Evolutionary conservation across 2,888 invertebrate species (phyloP), one percentile per base, ranked within the genome.

Genomic region (Portevinia maculata): DNA sequence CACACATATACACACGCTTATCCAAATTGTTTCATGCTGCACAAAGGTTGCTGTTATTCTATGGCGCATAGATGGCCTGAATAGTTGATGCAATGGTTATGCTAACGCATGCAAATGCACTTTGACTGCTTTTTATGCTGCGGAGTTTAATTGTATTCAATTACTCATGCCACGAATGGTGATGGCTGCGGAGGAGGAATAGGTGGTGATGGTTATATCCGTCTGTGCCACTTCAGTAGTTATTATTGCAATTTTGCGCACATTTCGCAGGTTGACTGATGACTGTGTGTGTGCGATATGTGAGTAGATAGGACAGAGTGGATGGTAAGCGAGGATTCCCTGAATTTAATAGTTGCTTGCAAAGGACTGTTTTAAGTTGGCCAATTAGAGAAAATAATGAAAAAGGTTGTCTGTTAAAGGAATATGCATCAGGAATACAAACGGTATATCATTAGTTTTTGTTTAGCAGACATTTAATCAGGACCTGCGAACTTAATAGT

Each of bases 51-150:
- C 67, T 65, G 65, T 59, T 78, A 64, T 78, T 78, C 30, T 67
- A 53, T 57, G 67, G 74, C 69, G 41, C 75, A 75, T 62, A 48
- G 67, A 67, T 48, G 75, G 55, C 41, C 67, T 76, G 64, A 64
- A 70, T 81, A 64, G 75, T 59, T 75, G 70, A 74, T 79, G 60
- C 55, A 50, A 44, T 53, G 60, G 81, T 76, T 70, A 78, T 83
- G 76, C 81, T 83, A 83, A 83, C 76, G 81, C 76, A 83, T 83
- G 81, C 81, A 83, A 76, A 83, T 83, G 76, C 81, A 83, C 81
- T 83, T 83, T 76, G 81, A 60, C 65, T 83, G 71, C 48, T 71
- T 83, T 83, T 83, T 83, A 83, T 55, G 60, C 60, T 71, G 76
- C 39, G 44, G 60, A 60, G 76, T 78, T 83, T 83, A 83, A 83